These are phyloP conservation scores for Eurystomus glaucurus DNA, from an alignment of 2,797 vertebrate species.

Conservation along the genomic window DNA sequence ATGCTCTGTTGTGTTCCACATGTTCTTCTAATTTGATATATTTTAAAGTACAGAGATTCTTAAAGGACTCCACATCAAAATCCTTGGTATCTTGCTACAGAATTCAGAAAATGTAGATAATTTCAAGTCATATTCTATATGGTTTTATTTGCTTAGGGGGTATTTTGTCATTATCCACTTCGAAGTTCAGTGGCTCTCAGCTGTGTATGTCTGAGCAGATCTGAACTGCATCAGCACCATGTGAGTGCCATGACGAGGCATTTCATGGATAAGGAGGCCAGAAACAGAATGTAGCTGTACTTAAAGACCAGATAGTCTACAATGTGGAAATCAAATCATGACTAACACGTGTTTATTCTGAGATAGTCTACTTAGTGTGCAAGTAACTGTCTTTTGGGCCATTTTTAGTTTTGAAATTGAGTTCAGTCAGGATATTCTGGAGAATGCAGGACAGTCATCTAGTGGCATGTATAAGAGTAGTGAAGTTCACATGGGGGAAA, in stretches of 20 bases:
- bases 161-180: not conserved
- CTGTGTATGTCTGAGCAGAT: not conserved
- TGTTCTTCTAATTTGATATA: not conserved
- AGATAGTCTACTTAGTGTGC: not conserved
- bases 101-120: not conserved
- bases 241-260: not conserved
- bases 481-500: not conserved
- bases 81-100: not conserved
- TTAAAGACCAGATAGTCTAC: not conserved
- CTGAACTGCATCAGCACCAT: not conserved
- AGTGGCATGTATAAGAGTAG: not conserved
- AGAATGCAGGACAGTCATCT: not conserved
- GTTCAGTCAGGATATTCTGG: not conserved
- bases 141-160: not conserved
- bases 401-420: not conserved
- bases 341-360: not conserved
- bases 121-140: not conserved
- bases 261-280: not conserved
- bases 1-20: not conserved
- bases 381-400: not conserved
- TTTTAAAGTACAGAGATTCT: not conserved
- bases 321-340: accelerated
- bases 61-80: not conserved
- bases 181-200: not conserved
- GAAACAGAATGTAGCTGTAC: not conserved